These are phyloP conservation scores for Pseudomyrmex gracilis DNA, from an alignment of 1,140 invertebrate species.

Conservation along the genomic window DNA sequence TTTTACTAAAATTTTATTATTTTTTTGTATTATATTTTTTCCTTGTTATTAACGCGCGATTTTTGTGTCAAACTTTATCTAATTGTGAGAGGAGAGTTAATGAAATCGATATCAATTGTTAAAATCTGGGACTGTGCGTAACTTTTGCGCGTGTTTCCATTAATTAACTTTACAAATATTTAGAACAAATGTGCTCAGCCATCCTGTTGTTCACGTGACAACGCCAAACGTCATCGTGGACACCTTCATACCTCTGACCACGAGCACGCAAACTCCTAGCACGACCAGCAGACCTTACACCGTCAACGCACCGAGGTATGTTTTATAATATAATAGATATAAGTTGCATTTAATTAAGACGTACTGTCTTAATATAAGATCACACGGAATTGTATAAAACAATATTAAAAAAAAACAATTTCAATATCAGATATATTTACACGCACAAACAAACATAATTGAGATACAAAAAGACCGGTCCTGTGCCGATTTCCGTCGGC, in stretches of 20 bases:
- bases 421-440: no score
- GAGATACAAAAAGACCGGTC: conserved; percentile 24
- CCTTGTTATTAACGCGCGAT: no score
- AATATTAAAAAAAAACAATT: no score
- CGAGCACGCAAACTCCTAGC: conserved; percentile 78
- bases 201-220: conserved; percentile 80
- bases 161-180: conserved; percentile 40
- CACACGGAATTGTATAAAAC: no score
- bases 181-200: conserved; percentile 81
- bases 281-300: conserved; percentile 81
- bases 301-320: conserved; percentile 82
- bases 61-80: no score
- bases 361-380: no score
- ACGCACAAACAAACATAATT: no score
- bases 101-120: no score
- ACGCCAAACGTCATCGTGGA: conserved; percentile 83
- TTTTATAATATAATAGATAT: no score
- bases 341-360: conserved; percentile 3
- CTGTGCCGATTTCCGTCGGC: conserved; percentile 66
- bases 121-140: neutral
- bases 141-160: conserved; percentile 1
- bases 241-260: conserved; percentile 80
- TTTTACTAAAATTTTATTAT: no score
- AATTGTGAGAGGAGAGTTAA: no score
- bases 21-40: no score